Conservation (phyloP, 2,888 invertebrate species). For the Camptogramma bilineatum region DNA sequence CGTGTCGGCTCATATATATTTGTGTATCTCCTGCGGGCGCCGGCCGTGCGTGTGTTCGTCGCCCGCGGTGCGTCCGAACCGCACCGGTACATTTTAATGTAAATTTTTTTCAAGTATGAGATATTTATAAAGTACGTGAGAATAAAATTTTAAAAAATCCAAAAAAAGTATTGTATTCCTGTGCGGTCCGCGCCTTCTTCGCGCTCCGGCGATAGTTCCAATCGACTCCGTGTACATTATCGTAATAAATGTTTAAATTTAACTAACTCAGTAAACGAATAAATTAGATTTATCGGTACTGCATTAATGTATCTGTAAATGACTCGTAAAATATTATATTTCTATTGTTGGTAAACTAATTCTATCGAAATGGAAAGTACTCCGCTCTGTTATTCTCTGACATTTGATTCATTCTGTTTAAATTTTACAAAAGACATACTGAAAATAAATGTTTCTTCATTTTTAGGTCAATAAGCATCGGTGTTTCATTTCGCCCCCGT, state of each 20-base stretch:
- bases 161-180: slow-evolving; percentile 71
- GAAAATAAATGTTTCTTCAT: slow-evolving; percentile 91
- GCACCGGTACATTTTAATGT: slow-evolving; percentile 78
- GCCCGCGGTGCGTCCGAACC: slow-evolving; percentile 41
- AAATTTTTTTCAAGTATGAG: slow-evolving; percentile 84
- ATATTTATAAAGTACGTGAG: slow-evolving; percentile 85
- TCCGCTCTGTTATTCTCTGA: slow-evolving; percentile 82
- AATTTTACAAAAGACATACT: slow-evolving; percentile 88
- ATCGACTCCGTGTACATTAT: slow-evolving; percentile 68
- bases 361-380: slow-evolving; percentile 78
- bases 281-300: slow-evolving; percentile 83
- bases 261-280: slow-evolving; percentile 81
- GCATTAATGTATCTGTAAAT: slow-evolving; percentile 83
- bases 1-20: slow-evolving; percentile 71
- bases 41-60: slow-evolving; percentile 27
- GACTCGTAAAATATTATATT: slow-evolving; percentile 83
- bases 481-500: slow-evolving; percentile 79
- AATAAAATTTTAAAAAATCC: slow-evolving; percentile 73
- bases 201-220: slow-evolving; percentile 36
- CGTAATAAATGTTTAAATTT: slow-evolving; percentile 77
- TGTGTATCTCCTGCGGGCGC: slow-evolving; percentile 57
- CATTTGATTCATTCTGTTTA: slow-evolving; percentile 84
- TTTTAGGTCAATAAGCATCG: slow-evolving; percentile 88
- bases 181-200: slow-evolving; percentile 46
- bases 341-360: slow-evolving; percentile 82